These are phyloP conservation scores for Gryllus longicercus DNA, from an alignment of 2,888 invertebrate genomes.

Conservation along the genomic window DNA sequence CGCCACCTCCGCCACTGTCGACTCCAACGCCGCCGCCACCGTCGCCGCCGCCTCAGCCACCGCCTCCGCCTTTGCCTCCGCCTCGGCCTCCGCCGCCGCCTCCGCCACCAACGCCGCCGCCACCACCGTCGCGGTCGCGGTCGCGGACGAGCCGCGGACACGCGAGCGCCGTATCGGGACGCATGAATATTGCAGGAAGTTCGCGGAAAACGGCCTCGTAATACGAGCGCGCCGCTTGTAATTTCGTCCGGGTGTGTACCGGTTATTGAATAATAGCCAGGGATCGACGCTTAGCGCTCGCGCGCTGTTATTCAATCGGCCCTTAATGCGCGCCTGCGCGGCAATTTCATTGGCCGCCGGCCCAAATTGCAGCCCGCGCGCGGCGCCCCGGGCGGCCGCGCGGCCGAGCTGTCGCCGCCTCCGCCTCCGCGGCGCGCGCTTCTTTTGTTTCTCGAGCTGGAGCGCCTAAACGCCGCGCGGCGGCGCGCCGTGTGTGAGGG, in stretches of 20 bases:
- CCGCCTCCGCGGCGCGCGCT: neutral
- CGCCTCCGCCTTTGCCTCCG: neutral
- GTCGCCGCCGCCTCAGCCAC: neutral
- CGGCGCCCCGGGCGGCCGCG: neutral
- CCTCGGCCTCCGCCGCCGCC: too few species aligned
- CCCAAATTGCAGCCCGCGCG: neutral
- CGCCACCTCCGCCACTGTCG: neutral
- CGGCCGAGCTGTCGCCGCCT: neutral
- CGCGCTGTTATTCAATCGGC: neutral
- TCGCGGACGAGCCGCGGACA: neutral
- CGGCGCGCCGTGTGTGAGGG: neutral
- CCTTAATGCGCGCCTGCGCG: neutral
- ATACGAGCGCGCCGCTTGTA: neutral
- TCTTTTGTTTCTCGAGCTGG: neutral
- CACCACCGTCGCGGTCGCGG: neutral
- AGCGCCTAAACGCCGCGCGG: too few species aligned
- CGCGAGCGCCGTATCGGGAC: constrained; percentile 5
- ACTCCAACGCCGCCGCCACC: too few species aligned
- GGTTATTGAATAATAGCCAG: constrained; percentile 17
- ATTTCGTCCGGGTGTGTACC: constrained; percentile 1
- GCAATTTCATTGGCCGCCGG: constrained; percentile 1
- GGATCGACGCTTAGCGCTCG: neutral
- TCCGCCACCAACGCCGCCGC: neutral
- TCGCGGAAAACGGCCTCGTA: neutral
- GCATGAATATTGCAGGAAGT: constrained; percentile 1